Evolutionary conservation across 2,113 vertebrate genomes (phyloP), one percentile per base, ranked within the genome.

Genomic region (Microtus oregoni): DNA sequence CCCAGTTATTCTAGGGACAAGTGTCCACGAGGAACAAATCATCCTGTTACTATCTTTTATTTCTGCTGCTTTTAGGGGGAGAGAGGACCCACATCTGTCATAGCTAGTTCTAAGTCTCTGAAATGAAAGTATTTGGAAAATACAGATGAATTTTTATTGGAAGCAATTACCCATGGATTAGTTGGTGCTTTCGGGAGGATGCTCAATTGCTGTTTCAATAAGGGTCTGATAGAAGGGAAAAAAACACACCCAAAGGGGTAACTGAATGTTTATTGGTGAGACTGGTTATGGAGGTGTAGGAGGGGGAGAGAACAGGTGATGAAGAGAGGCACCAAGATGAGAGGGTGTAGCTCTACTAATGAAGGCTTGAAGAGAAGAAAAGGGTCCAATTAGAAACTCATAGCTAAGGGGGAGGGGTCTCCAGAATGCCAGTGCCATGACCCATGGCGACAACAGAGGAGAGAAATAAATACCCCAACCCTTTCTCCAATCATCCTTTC

Each of bases 21-120:
- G 44, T 97, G 24, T 95, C 94, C 97, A 96, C 97, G 94, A 92
- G 68, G 90, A 82, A 92, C 78, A 93, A 65, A 83, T 79, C 41
- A 77, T 76, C 79, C 83, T 70, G 58, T 67, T 72, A 15, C 85
- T 0, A 94, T 41, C 19, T 96, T 95, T 96, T 86, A 28, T 22
- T n/a, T 87, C 70, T 92, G 28, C 91, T 92, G n/a, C 24, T 90
- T 35, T 63, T 86, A 55, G 65, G 61, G 72, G 47, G 63, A n/a
- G 75, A 93, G 92, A 92, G 70, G 78, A 94, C 28, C 1, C 10
- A 61, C 17, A 67, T 41, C 15, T 47, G 11, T 76, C 87, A 87
- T 92, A 95, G n/a, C 26, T 3, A 82, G 20, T 44, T 73, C 0
- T 13, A 87, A 47, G 30, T 81, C 41, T 93, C 93, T 73, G 30